These are phyloP conservation scores for Vandiemenella viatica DNA, from an alignment of 2,888 invertebrate genomes.

Conservation along the genomic window DNA sequence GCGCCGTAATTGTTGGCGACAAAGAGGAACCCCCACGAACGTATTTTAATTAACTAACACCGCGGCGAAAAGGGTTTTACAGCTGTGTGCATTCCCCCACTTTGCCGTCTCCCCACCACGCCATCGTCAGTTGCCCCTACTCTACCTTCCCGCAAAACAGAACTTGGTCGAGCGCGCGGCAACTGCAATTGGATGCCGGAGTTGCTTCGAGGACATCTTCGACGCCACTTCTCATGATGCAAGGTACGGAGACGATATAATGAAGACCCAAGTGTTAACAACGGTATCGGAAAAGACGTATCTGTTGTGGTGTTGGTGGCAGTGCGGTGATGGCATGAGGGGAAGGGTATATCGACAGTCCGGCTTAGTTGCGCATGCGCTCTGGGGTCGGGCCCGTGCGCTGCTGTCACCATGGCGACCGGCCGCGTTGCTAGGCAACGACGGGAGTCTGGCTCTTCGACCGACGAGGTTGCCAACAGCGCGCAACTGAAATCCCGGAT, in stretches of 20 bases:
- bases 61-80: no score
- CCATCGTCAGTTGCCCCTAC: no score
- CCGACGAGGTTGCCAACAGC: neutral
- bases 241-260: no score
- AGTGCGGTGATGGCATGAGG: neutral
- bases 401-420: constrained; percentile 1
- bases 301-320: neutral
- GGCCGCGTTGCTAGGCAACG: neutral
- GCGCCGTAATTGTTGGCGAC: neutral
- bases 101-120: no score
- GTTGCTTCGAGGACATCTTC: no score
- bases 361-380: constrained; percentile 1
- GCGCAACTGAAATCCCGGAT: no score
- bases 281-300: neutral
- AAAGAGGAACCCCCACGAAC: neutral
- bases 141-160: no score
- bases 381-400: neutral
- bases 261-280: neutral
- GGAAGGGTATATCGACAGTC: neutral
- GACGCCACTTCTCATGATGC: no score
- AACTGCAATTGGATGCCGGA: no score
- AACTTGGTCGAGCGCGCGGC: no score
- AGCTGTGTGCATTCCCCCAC: no score
- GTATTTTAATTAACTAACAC: neutral
- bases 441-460: neutral